Percentiles rank a stretch among this genome's conserved stretches.
These are phyloP conservation scores for Thymelicus lineola DNA, from an alignment of 2,888 invertebrate genomes.

Conservation along the genomic window DNA sequence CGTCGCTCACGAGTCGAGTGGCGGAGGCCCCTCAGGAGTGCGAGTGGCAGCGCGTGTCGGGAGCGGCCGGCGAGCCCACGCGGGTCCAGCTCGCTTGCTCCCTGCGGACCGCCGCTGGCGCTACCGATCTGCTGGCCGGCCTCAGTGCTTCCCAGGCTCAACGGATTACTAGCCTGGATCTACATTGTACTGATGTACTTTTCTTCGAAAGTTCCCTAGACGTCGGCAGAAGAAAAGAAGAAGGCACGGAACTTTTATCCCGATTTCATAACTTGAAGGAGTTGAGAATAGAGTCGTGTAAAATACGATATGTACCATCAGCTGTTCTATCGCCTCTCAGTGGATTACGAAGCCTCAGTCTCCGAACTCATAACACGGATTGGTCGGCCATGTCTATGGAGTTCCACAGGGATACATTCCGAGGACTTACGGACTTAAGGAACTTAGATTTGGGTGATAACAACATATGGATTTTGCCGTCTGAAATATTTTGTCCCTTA, in stretches of 20 bases:
- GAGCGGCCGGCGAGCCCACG: slow-evolving; percentile 82
- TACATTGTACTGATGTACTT: slow-evolving; percentile 90
- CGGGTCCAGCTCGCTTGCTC: slow-evolving; percentile 87
- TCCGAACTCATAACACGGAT: slow-evolving; percentile 91
- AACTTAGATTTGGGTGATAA: slow-evolving; percentile 90
- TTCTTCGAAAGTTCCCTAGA: slow-evolving; percentile 90
- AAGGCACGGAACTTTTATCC: slow-evolving; percentile 84
- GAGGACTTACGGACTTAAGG: slow-evolving; percentile 88
- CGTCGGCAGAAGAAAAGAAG: slow-evolving; percentile 80
- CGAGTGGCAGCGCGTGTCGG: slow-evolving; percentile 87
- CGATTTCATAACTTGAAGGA: slow-evolving; percentile 88
- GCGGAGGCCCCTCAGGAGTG: slow-evolving; percentile 90
- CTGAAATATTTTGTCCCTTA: slow-evolving; percentile 89
- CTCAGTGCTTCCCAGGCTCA: slow-evolving; percentile 88
- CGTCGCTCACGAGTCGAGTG: slow-evolving; percentile 80
- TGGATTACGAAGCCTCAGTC: slow-evolving; percentile 87
- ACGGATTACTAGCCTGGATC: slow-evolving; percentile 87
- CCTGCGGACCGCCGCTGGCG: slow-evolving; percentile 87
- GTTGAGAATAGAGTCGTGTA: slow-evolving; percentile 90
- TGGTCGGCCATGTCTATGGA: slow-evolving; percentile 93
- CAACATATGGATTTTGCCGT: slow-evolving; percentile 91
- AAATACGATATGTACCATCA: slow-evolving; percentile 90
- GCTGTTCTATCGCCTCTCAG: slow-evolving; percentile 88
- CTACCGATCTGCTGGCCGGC: slow-evolving; percentile 87
- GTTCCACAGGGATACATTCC: slow-evolving; percentile 89